Evolutionary conservation across 2,113 vertebrate species (phyloP).

Genomic region (Gnathonemus longibarbis): DNA sequence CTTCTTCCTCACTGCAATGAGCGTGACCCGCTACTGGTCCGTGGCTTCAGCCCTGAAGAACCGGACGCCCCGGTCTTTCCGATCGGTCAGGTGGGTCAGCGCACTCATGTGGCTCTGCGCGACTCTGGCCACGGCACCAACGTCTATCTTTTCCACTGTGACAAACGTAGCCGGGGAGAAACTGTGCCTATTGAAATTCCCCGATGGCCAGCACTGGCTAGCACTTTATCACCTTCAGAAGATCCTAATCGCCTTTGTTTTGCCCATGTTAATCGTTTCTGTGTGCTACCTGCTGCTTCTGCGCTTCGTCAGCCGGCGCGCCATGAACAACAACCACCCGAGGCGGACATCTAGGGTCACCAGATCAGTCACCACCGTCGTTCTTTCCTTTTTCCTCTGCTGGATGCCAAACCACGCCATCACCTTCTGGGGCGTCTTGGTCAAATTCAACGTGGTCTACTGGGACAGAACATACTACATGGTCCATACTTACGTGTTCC

Average conservation of each 20-base stretch:
- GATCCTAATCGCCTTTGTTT: constrained; percentile 75
- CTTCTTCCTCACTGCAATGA: constrained; percentile 91
- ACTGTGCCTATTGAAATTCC: constrained; percentile 79
- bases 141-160: constrained; percentile 74
- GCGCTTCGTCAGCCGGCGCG: constrained; percentile 69
- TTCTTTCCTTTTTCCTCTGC: constrained; percentile 85
- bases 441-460: constrained; percentile 76
- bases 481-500: constrained; percentile 81
- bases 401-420: constrained; percentile 92
- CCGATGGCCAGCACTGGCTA: constrained; percentile 71
- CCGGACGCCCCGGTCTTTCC: constrained; percentile 47
- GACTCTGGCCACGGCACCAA: constrained; percentile 70
- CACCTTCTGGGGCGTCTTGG: constrained; percentile 82
- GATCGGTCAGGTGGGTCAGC: constrained; percentile 70
- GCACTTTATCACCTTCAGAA: constrained; percentile 84
- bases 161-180: constrained; percentile 67
- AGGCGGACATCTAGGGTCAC: constrained; percentile 76
- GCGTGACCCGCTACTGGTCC: constrained; percentile 76
- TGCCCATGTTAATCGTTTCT: constrained; percentile 70
- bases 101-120: constrained; percentile 73
- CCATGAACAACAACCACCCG: constrained; percentile 62
- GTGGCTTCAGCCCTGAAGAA: constrained; percentile 79
- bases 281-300: constrained; percentile 79
- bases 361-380: constrained; percentile 81
- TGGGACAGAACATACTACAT: constrained; percentile 77